Evolutionary conservation across 30 jellyfish, hydroid and myxozoan species (phyloP), one percentile per base, ranked within the genome.

Genomic region (Cassiopea xamachana): DNA sequence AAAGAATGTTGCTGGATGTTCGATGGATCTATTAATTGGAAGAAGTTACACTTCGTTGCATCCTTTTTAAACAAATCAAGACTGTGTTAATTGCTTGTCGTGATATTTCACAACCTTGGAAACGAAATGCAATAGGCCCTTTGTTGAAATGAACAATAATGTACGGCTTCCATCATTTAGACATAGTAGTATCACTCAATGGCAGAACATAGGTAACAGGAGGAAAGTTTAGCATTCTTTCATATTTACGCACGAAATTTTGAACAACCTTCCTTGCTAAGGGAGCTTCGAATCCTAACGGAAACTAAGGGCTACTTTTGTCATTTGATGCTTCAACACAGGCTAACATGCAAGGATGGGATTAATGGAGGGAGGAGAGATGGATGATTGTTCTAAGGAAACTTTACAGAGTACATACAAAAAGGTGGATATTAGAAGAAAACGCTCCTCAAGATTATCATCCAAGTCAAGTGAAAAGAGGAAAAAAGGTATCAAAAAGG

Each of bases 311-410:
- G 15, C 14, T 67, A 2, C 7, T 5, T 6, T 67, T 16, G 8
- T 3, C 43, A 7, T 67, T 67, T 16, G 46, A 67, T 67, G 12
- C 64, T 55, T 55, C 10, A 55, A 14, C 27, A 5, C 43, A 0
- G 76, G 27, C 16, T 43, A 80, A 51, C 60, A 27, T 39, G n/a
- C 51, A 39, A 71, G 27, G 55, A 82, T 82, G 90, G 68, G 82
- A 73, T 60, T 82, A 17, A 82, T 82, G 90, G 90, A 82, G 27
- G 90, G 50, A 55, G 72, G n/a, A 60, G 73, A 82, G 18, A 17
- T 6, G 46, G 82, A 46, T 5, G 48, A 13, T n/a, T 71, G 51
- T 39, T n/a, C 83, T 59, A 46, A 73, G 18, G 68, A 67, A 47
- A 2, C 71, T 64, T 82, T 69, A 19, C 82, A 45, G 47, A 46